A percentile compares a stretch with the other conserved stretches of the same genome.
Evolutionary conservation across 2,113 vertebrate genomes (phyloP).

Genomic region (Polypterus senegalus): DNA sequence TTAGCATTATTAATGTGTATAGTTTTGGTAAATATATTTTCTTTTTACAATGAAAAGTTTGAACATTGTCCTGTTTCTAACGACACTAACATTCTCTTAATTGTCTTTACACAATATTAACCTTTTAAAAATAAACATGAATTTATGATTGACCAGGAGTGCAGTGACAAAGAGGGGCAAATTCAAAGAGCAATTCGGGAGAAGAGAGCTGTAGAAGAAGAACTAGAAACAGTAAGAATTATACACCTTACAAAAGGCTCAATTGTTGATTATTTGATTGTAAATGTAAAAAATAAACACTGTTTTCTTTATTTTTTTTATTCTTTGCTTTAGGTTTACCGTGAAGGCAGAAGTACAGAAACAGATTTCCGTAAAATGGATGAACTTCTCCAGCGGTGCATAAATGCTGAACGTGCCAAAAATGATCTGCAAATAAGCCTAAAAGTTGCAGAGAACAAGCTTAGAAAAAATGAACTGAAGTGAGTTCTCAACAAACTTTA

Average conservation of each 20-base stretch:
- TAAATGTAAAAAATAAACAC: too few species aligned
- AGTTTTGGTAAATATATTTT: too few species aligned
- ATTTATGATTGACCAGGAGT: constrained; percentile 51
- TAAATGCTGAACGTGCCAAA: constrained; percentile 66
- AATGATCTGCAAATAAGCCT: constrained; percentile 69
- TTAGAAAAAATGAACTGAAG: constrained; percentile 76
- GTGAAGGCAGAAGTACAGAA: constrained; percentile 55
- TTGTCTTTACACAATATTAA: too few species aligned
- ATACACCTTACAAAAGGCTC: too few species aligned
- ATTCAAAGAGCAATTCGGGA: constrained; percentile 69
- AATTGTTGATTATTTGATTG: too few species aligned
- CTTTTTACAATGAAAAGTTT: too few species aligned
- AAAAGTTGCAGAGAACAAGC: constrained; percentile 63
- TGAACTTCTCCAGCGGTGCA: constrained; percentile 70
- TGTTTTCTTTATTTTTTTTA: not conserved
- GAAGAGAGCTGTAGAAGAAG: constrained; percentile 77
- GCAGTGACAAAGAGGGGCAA: constrained; percentile 72
- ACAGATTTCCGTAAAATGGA: constrained; percentile 67
- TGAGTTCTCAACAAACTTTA: constrained; percentile 39
- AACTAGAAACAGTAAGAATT: constrained; percentile 73
- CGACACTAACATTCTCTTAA: too few species aligned
- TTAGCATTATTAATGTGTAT: too few species aligned
- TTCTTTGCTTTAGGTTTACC: constrained; percentile 52
- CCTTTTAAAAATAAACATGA: too few species aligned
- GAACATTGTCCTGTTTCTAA: too few species aligned